These are phyloP conservation scores for Tetheella fluctuosa DNA, from an alignment of 2,888 invertebrate species.

Conservation along the genomic window DNA sequence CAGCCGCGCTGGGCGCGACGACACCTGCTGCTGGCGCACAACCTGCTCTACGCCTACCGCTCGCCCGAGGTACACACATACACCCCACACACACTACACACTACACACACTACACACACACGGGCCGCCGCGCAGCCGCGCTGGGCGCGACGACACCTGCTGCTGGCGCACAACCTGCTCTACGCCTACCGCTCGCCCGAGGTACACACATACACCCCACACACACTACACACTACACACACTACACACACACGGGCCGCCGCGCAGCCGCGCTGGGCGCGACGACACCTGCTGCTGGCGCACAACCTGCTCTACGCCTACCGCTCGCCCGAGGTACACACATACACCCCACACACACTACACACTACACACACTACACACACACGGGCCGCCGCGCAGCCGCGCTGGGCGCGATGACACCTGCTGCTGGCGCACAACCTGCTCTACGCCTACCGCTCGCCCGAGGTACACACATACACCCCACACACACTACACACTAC, in stretches of 20 bases:
- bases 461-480: slow-evolving; percentile 19
- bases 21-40: slow-evolving; percentile 65
- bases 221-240: no score
- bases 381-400: slow-evolving; percentile 28
- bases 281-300: slow-evolving; percentile 64
- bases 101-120: no score
- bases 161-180: slow-evolving; percentile 68
- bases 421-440: slow-evolving; percentile 67
- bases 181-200: slow-evolving; percentile 60
- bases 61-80: slow-evolving; percentile 25
- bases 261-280: slow-evolving; percentile 57
- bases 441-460: slow-evolving; percentile 66
- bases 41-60: slow-evolving; percentile 69
- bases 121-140: slow-evolving; percentile 39
- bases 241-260: no score
- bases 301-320: slow-evolving; percentile 71
- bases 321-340: slow-evolving; percentile 35
- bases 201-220: slow-evolving; percentile 14
- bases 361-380: no score
- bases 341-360: slow-evolving; percentile 12
- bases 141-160: slow-evolving; percentile 65
- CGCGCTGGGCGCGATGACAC: slow-evolving; percentile 64
- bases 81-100: slow-evolving; percentile 13
- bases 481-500: slow-evolving; percentile 1
- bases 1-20: slow-evolving; percentile 62